These are phyloP conservation scores for Cassiopea xamachana DNA, from an alignment of 30 jellyfish, hydroid and myxozoan species.

Conservation along the genomic window DNA sequence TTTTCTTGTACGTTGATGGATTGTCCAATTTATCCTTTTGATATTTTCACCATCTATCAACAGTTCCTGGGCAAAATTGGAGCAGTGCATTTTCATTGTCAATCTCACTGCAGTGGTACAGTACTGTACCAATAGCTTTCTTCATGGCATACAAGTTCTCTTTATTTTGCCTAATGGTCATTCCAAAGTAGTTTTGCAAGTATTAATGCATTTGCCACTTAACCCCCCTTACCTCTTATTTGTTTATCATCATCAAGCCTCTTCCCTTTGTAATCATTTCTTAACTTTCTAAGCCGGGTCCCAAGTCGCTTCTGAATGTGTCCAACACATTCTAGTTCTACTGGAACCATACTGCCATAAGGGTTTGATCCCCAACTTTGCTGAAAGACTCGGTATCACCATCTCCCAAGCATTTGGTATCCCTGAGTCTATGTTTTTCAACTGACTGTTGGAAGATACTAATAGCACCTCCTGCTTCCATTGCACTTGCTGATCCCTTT, in stretches of 20 bases:
- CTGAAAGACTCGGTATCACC: constrained; percentile 32
- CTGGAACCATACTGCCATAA: not conserved
- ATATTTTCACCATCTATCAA: not conserved
- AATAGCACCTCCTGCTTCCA: constrained; percentile 55
- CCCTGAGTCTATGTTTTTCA: constrained; percentile 17
- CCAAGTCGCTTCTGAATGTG: not conserved
- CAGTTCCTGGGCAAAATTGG: not conserved
- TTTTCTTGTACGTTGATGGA: not conserved
- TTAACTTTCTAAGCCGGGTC: not conserved
- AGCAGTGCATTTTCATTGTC: not conserved
- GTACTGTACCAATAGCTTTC: not conserved
- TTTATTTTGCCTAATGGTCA: not conserved
- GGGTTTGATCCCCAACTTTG: not conserved
- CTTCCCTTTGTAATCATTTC: not conserved
- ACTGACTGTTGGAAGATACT: constrained; percentile 35
- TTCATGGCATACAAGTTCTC: not conserved
- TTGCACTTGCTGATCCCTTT: constrained; percentile 49
- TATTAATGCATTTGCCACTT: not conserved
- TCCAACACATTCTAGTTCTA: not conserved
- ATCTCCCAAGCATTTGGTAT: constrained; percentile 55
- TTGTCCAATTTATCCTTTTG: not conserved
- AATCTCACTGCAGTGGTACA: not conserved
- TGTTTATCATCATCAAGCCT: not conserved
- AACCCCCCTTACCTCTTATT: not conserved
- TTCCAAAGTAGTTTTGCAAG: not conserved